Evolutionary conservation across 2,797 vertebrate species (phyloP).

Genomic region (Anomalospiza imberbis): DNA sequence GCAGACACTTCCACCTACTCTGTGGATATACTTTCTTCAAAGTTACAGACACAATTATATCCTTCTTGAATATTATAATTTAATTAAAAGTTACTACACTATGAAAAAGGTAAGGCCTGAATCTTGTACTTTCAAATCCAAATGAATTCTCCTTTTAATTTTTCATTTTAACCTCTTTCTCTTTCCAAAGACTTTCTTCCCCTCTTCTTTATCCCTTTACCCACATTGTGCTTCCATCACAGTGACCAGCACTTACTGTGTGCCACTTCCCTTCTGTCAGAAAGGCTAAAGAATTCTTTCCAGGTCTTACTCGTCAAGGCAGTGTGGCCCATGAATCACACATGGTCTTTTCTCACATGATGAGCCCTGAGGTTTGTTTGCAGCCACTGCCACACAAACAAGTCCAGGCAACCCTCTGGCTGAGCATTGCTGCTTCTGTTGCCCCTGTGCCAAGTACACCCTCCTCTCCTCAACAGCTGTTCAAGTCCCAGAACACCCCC

Average conservation of each 20-base stretch:
- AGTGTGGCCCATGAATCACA: neutral
- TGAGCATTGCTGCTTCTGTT: neutral
- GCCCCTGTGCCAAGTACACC: neutral
- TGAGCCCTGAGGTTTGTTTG: neutral
- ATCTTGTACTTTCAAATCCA: neutral
- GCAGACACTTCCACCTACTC: neutral
- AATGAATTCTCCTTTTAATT: neutral
- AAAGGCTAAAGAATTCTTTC: neutral
- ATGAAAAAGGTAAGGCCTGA: neutral
- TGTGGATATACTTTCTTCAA: neutral
- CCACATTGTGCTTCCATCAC: neutral
- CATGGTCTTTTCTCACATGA: neutral
- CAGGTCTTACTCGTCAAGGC: neutral
- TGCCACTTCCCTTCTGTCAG: neutral
- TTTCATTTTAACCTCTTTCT: neutral
- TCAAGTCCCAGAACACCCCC: neutral
- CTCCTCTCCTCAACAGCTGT: fast-evolving
- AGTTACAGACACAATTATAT: neutral
- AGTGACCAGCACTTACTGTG: neutral
- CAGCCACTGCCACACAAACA: neutral
- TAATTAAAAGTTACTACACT: neutral
- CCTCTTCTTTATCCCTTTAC: neutral
- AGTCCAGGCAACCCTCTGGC: neutral
- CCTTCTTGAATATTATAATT: neutral
- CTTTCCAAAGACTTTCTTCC: neutral